Evolutionary conservation across 2,113 vertebrate species (phyloP).

Genomic region (Aspiorhynchus laticeps): DNA sequence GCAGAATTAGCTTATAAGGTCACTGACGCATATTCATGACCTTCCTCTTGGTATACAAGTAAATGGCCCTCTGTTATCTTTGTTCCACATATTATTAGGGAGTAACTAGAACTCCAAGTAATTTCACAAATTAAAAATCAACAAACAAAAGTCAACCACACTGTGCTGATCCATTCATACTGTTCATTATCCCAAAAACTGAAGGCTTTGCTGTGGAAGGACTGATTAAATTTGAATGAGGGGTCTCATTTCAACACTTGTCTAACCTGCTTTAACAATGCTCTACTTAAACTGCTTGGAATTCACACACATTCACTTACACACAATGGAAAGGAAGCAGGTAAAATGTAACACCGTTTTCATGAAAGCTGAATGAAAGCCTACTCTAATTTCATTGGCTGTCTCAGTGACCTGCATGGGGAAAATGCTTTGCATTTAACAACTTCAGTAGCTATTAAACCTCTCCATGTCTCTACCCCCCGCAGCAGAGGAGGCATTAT

Average conservation of each 20-base stretch:
- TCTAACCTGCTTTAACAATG: constrained; percentile 9
- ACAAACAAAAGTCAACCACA: not conserved
- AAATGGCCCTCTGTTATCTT: not conserved
- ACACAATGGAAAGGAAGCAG: constrained; percentile 22
- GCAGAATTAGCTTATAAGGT: constrained; percentile 23
- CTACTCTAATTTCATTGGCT: constrained; percentile 22
- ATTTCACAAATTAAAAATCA: not conserved
- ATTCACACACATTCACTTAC: not conserved
- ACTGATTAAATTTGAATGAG: constrained; percentile 10
- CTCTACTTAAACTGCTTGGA: not conserved
- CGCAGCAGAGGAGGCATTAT: constrained; percentile 1
- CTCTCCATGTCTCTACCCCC: not conserved
- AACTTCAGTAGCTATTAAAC: constrained; percentile 24
- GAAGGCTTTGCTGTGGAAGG: not conserved
- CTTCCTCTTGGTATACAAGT: not conserved
- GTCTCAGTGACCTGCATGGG: not conserved
- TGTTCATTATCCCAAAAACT: not conserved
- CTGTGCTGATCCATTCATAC: not conserved
- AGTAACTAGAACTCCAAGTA: not conserved
- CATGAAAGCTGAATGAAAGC: not conserved
- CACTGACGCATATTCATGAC: constrained; percentile 15
- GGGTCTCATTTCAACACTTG: constrained; percentile 31
- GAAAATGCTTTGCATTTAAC: constrained; percentile 15
- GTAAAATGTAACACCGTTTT: constrained; percentile 23
- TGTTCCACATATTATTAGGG: not conserved